Evolutionary conservation across 2,797 vertebrate genomes (phyloP).

Genomic region (Eulemur albifrons): DNA sequence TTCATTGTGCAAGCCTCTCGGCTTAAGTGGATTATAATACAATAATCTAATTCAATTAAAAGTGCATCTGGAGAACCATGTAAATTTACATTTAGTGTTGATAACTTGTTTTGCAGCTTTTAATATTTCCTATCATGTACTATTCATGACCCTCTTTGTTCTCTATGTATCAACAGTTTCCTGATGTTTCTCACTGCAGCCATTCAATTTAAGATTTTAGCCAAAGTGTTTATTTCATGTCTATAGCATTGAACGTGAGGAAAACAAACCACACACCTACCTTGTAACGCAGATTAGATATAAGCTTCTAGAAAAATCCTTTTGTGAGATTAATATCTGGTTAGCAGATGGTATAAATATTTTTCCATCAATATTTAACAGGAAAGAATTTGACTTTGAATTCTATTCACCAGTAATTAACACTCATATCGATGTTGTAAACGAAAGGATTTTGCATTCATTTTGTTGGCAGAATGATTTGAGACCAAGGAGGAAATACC

Average conservation of each 20-base stretch:
- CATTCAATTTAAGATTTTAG: conserved; percentile 20
- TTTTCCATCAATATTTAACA: conserved; percentile 78
- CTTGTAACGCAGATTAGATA: not conserved
- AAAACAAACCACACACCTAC: not conserved
- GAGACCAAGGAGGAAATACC: conserved; percentile 63
- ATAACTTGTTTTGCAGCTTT: conserved; percentile 48
- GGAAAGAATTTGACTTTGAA: conserved; percentile 70
- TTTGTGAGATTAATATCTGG: conserved; percentile 19
- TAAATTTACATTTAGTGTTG: conserved; percentile 58
- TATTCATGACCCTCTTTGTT: conserved; percentile 28
- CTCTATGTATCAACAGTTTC: not conserved
- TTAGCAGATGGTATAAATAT: conserved; percentile 1
- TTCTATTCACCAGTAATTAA: conserved; percentile 77
- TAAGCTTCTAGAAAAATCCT: not conserved
- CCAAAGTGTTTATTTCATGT: conserved; percentile 13
- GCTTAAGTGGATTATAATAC: conserved; percentile 65
- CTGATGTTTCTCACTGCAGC: not conserved
- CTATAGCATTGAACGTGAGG: not conserved
- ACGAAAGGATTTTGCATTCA: conserved; percentile 76
- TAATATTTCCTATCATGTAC: conserved; percentile 1
- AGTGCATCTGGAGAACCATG: conserved; percentile 54
- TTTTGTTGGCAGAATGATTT: conserved; percentile 80
- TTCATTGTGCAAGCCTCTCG: conserved; percentile 24
- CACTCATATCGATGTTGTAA: conserved; percentile 69
- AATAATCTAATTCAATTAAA: conserved; percentile 73